phyloP scores from a whole-genome alignment of 2,888 invertebrate species.

The Anaspis maculata region DNA sequence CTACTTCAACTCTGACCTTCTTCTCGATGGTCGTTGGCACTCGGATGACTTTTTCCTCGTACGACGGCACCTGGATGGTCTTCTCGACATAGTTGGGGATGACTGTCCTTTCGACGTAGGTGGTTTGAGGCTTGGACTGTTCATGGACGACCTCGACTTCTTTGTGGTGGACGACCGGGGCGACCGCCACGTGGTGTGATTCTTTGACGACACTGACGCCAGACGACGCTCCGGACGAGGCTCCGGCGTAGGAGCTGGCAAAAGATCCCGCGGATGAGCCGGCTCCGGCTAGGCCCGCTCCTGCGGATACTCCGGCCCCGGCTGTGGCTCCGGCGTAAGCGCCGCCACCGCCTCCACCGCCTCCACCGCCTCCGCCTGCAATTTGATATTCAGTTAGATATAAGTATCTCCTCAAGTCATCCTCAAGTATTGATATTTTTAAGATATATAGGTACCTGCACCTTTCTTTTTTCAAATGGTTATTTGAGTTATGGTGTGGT shows the following conservation, averaged over 20 bases:
- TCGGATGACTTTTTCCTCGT: slow-evolving; percentile 36
- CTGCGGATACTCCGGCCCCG: slow-evolving; percentile 47
- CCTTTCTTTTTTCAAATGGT: too few species aligned
- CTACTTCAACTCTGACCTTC: slow-evolving; percentile 31
- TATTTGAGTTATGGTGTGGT: too few species aligned
- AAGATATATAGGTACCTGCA: too few species aligned
- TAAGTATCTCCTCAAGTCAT: too few species aligned
- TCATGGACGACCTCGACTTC: slow-evolving; percentile 19
- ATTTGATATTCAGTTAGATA: too few species aligned
- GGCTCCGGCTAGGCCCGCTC: slow-evolving; percentile 47
- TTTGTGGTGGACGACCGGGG: slow-evolving; percentile 19
- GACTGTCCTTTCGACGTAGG: slow-evolving; percentile 35
- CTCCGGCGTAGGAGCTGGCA: slow-evolving; percentile 25
- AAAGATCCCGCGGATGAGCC: slow-evolving; percentile 27
- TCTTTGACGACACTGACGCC: slow-evolving; percentile 14
- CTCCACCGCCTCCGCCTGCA: too few species aligned
- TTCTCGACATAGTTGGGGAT: slow-evolving; percentile 39
- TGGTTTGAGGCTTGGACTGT: slow-evolving; percentile 26
- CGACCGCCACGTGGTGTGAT: slow-evolving; percentile 10
- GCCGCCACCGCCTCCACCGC: slow-evolving; percentile 42
- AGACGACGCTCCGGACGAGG: slow-evolving; percentile 19
- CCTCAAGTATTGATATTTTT: too few species aligned
- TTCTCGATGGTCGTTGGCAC: slow-evolving; percentile 38
- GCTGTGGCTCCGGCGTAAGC: slow-evolving; percentile 54
- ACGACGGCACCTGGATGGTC: slow-evolving; percentile 35